phyloP scores from a whole-genome alignment of 35 echinoderm and acorn worm species.

The Acanthaster planci region DNA sequence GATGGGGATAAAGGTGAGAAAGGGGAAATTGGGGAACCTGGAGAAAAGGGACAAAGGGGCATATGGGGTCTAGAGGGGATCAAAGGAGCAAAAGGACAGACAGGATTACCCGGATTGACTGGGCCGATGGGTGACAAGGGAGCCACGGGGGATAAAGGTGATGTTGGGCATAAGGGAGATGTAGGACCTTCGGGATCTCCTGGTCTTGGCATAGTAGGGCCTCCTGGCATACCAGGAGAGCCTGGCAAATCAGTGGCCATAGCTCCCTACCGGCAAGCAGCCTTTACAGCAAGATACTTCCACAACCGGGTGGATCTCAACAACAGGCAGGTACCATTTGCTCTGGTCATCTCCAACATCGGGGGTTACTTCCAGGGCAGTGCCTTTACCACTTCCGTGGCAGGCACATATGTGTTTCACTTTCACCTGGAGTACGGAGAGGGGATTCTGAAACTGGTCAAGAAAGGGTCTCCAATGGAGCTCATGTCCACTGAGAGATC shows the following conservation, averaged over 20 bases:
- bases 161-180: not conserved
- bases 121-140: not conserved
- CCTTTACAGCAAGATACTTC: not conserved
- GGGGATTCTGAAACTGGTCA: conserved; percentile 1
- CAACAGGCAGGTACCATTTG: not conserved
- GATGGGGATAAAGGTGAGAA: not conserved
- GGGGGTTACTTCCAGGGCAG: not conserved
- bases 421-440: not conserved
- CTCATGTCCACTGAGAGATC: not conserved
- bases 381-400: not conserved
- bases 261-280: conserved; percentile 2
- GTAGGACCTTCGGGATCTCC: not conserved
- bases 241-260: conserved; percentile 10
- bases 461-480: not conserved
- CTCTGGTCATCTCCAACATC: not conserved
- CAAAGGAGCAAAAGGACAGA: not conserved
- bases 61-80: conserved; percentile 14
- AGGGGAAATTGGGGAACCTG: not conserved
- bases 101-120: not conserved
- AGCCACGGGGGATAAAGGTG: not conserved
- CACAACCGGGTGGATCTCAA: not conserved
- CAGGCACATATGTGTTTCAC: not conserved
- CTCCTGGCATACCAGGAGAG: not conserved
- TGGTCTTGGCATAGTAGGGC: not conserved
- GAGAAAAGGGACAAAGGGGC: not conserved